phyloP scores from a whole-genome alignment of 2,888 invertebrate species.

The Coremacera marginata region DNA sequence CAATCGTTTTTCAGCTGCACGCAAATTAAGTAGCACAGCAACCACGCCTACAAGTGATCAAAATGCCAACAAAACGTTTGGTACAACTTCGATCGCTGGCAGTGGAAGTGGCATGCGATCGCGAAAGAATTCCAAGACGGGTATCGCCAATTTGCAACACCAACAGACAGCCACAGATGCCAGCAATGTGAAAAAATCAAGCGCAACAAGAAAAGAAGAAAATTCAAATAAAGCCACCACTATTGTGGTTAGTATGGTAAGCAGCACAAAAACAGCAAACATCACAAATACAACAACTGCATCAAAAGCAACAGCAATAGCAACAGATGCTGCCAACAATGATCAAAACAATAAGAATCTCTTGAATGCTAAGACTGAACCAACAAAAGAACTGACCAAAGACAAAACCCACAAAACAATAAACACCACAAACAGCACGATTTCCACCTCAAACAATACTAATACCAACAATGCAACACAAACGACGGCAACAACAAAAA shows the following conservation, averaged over 20 bases:
- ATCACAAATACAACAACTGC: constrained; percentile 16
- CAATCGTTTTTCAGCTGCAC: constrained; percentile 52
- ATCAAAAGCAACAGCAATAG: constrained; percentile 25
- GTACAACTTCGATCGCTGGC: neutral
- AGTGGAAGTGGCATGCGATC: constrained; percentile 58
- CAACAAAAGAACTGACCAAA: constrained; percentile 30
- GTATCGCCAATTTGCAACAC: constrained; percentile 53
- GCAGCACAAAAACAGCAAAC: constrained; percentile 47
- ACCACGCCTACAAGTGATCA: constrained; percentile 54
- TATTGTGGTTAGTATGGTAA: constrained; percentile 66
- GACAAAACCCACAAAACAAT: constrained; percentile 36
- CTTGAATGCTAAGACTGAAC: constrained; percentile 63
- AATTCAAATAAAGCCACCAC: constrained; percentile 59
- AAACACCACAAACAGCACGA: constrained; percentile 25
- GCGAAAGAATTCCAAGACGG: constrained; percentile 64
- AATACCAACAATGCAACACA: constrained; percentile 29
- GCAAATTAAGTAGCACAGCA: constrained; percentile 45
- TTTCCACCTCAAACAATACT: neutral
- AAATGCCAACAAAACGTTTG: constrained; percentile 55
- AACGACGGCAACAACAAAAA: constrained; percentile 45
- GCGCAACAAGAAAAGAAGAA: constrained; percentile 35
- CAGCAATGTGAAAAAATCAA: constrained; percentile 41
- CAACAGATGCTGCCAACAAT: constrained; percentile 52
- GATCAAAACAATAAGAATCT: constrained; percentile 64
- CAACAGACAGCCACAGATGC: constrained; percentile 27